Evolutionary conservation across 2,113 vertebrate species (phyloP).

Genomic region (Ptilorrhoa leucosticta): DNA sequence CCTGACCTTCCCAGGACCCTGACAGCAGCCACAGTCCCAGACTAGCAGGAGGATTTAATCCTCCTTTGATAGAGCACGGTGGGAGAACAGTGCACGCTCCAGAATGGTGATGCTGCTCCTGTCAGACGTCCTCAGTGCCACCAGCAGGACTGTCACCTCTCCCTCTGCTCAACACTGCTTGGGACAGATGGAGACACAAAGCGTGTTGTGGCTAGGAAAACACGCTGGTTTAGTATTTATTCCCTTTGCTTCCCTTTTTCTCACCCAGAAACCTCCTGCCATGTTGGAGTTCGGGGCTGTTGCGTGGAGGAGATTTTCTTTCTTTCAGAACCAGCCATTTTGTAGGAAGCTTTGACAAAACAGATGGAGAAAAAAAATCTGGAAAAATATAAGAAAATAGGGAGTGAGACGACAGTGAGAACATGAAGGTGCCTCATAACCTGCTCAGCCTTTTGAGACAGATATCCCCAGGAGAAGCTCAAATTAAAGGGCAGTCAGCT

Average conservation of each 20-base stretch:
- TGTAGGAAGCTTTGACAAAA: neutral
- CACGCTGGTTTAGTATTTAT: neutral
- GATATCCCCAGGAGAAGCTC: neutral
- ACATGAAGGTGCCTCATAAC: neutral
- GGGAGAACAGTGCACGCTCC: rapidly evolving
- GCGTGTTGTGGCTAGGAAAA: neutral
- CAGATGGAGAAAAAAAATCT: neutral
- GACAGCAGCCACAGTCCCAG: neutral
- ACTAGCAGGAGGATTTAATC: neutral
- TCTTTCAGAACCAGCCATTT: neutral
- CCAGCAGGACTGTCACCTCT: neutral
- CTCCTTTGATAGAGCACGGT: neutral
- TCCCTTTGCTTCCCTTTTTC: neutral
- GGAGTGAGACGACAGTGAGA: neutral
- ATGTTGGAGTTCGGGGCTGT: neutral
- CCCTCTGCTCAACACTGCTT: neutral
- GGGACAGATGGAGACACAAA: neutral
- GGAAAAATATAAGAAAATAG: neutral
- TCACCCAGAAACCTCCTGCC: neutral
- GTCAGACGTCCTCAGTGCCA: neutral
- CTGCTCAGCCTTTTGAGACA: neutral
- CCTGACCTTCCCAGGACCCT: neutral
- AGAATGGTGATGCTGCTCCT: neutral
- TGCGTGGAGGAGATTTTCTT: neutral
- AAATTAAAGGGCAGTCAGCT: neutral